These are phyloP conservation scores for Cremastinae sp. DNA, from an alignment of 2,888 invertebrate genomes.

Conservation along the genomic window DNA sequence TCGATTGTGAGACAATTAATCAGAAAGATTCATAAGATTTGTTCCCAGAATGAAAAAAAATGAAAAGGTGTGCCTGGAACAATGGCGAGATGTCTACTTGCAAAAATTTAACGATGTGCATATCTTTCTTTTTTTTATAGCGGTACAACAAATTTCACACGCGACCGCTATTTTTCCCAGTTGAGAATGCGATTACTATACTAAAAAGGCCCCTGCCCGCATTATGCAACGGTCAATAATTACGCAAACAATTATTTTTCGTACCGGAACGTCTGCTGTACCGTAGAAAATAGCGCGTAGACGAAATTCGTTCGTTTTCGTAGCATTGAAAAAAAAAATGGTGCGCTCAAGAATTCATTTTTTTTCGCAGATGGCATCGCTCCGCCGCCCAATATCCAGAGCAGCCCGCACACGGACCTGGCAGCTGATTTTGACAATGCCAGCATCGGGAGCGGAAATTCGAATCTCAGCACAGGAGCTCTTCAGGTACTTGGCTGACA, in stretches of 20 bases:
- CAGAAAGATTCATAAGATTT: no score
- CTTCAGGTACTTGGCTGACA: constrained; percentile 78
- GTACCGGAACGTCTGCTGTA: constrained; percentile 48
- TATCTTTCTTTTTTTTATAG: constrained; percentile 26
- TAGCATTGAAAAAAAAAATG: constrained; percentile 23
- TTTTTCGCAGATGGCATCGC: constrained; percentile 69
- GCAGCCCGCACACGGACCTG: constrained; percentile 68
- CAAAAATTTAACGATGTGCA: constrained; percentile 18
- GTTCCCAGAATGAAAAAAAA: constrained; percentile 40
- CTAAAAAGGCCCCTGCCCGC: constrained; percentile 31
- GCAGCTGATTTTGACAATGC: constrained; percentile 78
- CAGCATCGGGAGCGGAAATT: constrained; percentile 79
- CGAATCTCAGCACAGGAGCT: constrained; percentile 82
- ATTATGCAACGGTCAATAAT: constrained; percentile 57
- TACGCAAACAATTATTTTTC: constrained; percentile 58
- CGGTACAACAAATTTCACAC: constrained; percentile 51
- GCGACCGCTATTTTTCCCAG: constrained; percentile 43
- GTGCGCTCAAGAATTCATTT: no score
- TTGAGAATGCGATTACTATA: constrained; percentile 10
- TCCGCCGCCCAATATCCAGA: constrained; percentile 66
- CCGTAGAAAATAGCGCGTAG: constrained; percentile 28
- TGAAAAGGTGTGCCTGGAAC: constrained; percentile 13
- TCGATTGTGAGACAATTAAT: neutral
- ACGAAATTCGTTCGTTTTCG: constrained; percentile 23
- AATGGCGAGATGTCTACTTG: constrained; percentile 40